These are phyloP conservation scores for Rana temporaria DNA, from an alignment of 2,113 vertebrate genomes.

Conservation along the genomic window DNA sequence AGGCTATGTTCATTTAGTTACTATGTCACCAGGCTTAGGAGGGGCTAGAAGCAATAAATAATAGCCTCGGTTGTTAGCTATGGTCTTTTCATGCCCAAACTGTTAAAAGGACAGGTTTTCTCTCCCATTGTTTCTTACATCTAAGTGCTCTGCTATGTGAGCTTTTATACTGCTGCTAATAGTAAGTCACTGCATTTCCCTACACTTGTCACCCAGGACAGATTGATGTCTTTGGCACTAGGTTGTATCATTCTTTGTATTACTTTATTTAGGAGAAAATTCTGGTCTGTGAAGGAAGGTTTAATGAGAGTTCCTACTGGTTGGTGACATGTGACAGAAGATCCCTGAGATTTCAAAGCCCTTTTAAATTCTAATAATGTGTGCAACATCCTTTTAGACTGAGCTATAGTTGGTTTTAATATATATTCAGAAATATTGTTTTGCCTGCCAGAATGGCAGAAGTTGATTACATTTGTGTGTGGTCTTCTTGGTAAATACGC, in stretches of 20 bases:
- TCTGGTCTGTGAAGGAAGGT: constrained; percentile 18
- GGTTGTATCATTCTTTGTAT: constrained; percentile 30
- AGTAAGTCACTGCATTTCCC: constrained; percentile 13
- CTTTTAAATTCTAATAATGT: constrained; percentile 32
- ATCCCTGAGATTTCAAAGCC: neutral
- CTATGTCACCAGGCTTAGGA: neutral
- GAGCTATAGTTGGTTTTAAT: constrained; percentile 17
- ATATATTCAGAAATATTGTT: constrained; percentile 8
- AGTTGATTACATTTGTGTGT: constrained; percentile 28
- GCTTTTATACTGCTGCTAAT: constrained; percentile 31
- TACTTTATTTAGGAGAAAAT: constrained; percentile 42
- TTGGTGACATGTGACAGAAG: constrained; percentile 10
- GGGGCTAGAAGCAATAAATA: neutral
- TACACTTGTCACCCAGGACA: constrained; percentile 20
- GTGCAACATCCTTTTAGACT: constrained; percentile 2
- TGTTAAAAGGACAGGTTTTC: constrained; percentile 26
- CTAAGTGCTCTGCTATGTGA: constrained; percentile 21
- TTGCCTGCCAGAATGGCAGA: neutral
- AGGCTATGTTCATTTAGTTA: neutral
- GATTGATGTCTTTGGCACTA: constrained; percentile 43
- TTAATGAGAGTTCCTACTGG: constrained; percentile 51
- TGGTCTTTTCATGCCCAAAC: constrained; percentile 7
- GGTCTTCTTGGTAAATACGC: neutral
- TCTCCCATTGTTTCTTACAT: constrained; percentile 27
- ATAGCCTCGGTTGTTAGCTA: neutral